phyloP scores from a whole-genome alignment of 2,797 vertebrate genomes.

The Heliangelus exortis region DNA sequence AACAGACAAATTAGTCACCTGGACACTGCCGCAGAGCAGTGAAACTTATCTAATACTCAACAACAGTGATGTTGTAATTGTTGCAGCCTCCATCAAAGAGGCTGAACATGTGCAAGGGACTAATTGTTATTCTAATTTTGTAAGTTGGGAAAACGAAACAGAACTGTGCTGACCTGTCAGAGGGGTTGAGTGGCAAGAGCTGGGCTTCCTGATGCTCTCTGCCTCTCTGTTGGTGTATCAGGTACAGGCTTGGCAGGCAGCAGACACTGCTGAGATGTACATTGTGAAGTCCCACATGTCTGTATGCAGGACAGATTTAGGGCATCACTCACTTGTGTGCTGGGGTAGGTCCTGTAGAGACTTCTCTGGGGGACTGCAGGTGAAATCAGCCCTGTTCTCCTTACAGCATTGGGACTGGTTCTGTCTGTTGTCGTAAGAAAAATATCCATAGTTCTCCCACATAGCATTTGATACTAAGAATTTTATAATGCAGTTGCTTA shows the following conservation, averaged over 20 bases:
- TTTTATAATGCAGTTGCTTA: not conserved
- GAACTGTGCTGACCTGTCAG: not conserved
- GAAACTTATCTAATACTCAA: not conserved
- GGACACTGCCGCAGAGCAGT: not conserved
- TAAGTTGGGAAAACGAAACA: not conserved
- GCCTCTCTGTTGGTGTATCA: accelerated
- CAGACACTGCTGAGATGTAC: accelerated
- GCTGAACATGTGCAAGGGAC: not conserved
- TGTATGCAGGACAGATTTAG: not conserved
- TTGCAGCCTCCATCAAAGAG: not conserved
- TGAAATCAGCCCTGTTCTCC: not conserved
- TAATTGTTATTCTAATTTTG: not conserved
- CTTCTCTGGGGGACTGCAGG: not conserved
- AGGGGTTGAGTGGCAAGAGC: not conserved
- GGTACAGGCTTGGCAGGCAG: not conserved
- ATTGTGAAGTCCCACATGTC: not conserved
- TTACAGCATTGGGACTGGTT: not conserved
- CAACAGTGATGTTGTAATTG: not conserved
- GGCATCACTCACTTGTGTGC: not conserved
- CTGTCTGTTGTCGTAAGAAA: not conserved
- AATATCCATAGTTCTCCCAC: not conserved
- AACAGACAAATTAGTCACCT: not conserved
- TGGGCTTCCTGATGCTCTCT: accelerated
- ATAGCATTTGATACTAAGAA: not conserved
- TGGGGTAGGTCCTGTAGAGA: not conserved